Base-by-base conservation (phyloP, 2,113 vertebrate species). In the Callocephalon fimbriatum region DNA sequence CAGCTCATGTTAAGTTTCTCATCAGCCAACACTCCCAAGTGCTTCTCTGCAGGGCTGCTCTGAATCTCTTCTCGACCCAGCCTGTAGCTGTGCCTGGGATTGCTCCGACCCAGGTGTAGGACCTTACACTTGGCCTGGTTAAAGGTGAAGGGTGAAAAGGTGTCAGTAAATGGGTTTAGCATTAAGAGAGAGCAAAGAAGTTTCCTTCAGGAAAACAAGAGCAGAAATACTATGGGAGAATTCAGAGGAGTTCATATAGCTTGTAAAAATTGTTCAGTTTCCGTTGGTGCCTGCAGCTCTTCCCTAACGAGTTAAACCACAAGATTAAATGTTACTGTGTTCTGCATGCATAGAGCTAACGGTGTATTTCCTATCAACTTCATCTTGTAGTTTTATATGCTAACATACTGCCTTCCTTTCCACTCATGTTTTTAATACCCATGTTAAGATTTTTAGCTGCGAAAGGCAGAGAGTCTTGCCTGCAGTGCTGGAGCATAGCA, bases 401-500 rank as follows among this genome's bases (percentile, higher is more conserved):
- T 25, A 70, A 20, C 1, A 0, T 66, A 51, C 4, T 62, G 32
- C 56, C 40, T 90, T 77, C 20, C 38, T 40, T 56, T 56, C 25
- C 20, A 37, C 21, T 53, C 5, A 4, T 47, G 25, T 27, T 66
- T 78, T 72, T 23, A 31, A 29, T 18, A 38, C 7, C 4, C 4
- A 8, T 3, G 6, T 72, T 59, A 63, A 17, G 23, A 44, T 59
- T 90, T 81, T 68, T 67, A 48, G 12, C 61, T 53, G 31, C 6
- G 0, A 22, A 26, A 23, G 45, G 31, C 35, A 42, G 0, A 1
- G 25, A 50, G 18, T 31, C 19, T 31, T 48, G 25, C 20, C 40
- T 35, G 40, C 72, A 2, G 1, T 31, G 45, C 26, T 80, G 58
- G 40, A 35, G 9, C 44, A 16, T 15, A 32, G 25, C 54, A 53